Percentiles rank a stretch among this genome's conserved stretches.
Evolutionary conservation across 2,888 invertebrate genomes (phyloP).

Genomic region (Bhutanitis thaidina): DNA sequence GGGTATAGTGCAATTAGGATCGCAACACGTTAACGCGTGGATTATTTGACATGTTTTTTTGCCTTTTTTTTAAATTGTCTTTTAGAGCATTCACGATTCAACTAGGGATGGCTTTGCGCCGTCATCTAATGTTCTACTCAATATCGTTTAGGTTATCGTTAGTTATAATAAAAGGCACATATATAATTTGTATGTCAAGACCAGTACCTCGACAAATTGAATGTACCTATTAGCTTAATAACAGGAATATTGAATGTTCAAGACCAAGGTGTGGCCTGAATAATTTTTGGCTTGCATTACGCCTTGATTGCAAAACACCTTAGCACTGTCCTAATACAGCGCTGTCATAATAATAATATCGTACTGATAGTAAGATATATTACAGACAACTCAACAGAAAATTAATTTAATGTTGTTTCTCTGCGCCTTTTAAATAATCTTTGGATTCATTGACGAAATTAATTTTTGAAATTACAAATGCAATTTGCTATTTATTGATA

Average conservation of each 20-base stretch:
- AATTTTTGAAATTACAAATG: no score
- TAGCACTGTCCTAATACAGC: neutral
- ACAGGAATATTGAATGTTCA: neutral
- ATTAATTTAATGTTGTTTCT: neutral
- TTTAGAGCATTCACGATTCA: no score
- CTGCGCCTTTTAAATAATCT: no score
- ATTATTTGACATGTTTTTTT: no score
- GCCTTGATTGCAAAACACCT: neutral
- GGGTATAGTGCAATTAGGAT: no score
- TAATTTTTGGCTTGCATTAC: constrained; percentile 5
- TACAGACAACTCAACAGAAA: neutral
- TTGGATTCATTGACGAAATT: no score
- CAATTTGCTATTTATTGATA: no score
- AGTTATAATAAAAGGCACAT: neutral
- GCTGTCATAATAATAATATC: neutral
- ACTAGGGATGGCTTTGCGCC: no score
- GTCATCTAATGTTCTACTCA: no score
- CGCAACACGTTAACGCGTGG: no score
- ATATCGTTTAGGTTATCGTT: neutral
- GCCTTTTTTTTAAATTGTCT: no score
- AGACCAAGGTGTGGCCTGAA: constrained; percentile 14
- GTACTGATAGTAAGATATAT: neutral
- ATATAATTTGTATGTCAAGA: constrained; percentile 8
- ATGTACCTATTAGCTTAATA: constrained; percentile 4
- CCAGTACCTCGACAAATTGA: constrained; percentile 3